A percentile compares a stretch with the other conserved stretches of the same genome.
Conservation (phyloP, 30 jellyfish, hydroid and myxozoan genomes). For the Cassiopea andromeda region DNA sequence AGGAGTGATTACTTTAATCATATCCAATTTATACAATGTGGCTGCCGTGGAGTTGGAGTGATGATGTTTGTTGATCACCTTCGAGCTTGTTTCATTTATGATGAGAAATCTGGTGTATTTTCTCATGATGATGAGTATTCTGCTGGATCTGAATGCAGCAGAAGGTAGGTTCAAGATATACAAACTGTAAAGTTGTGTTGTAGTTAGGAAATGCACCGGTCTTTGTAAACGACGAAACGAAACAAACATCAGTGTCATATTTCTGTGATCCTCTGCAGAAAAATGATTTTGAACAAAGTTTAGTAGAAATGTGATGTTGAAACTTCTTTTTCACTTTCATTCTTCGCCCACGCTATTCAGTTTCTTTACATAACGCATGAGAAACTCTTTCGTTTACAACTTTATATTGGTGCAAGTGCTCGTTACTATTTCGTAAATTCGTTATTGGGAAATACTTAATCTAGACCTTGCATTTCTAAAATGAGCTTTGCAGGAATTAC, state of each 20-base stretch:
- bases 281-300: no score
- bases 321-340: no score
- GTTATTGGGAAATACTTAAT: no score
- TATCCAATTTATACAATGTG: slow-evolving; percentile 37
- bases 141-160: neutral
- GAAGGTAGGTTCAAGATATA: slow-evolving; percentile 1
- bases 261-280: neutral
- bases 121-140: slow-evolving; percentile 24
- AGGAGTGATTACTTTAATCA: slow-evolving; percentile 43
- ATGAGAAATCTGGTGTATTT: slow-evolving; percentile 13
- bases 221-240: neutral
- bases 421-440: no score
- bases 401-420: no score
- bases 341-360: no score
- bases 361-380: no score
- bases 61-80: slow-evolving; percentile 13
- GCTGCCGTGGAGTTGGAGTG: slow-evolving; percentile 18
- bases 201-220: neutral
- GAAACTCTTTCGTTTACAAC: no score
- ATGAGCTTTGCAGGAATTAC: no score
- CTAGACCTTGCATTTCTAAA: no score
- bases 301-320: no score
- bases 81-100: neutral
- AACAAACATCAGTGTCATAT: neutral
- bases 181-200: neutral